These are phyloP conservation scores for Champsocephalus esox DNA, from an alignment of 2,797 vertebrate genomes.

Conservation along the genomic window DNA sequence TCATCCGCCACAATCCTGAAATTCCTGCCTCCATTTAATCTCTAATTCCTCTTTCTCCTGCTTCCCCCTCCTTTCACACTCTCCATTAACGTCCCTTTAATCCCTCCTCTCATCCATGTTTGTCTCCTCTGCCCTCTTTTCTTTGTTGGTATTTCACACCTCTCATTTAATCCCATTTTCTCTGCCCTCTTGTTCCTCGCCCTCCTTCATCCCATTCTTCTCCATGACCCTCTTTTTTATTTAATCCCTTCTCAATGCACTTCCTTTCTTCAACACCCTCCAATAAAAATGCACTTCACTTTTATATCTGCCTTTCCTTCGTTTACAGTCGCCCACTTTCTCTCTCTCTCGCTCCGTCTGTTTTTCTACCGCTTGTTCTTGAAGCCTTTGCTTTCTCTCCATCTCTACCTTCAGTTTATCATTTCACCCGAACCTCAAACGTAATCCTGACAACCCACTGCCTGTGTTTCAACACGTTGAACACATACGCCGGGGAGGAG, in stretches of 20 bases:
- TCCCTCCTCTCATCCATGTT: slow-evolving; percentile 49
- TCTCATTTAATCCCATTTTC: slow-evolving; percentile 65
- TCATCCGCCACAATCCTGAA: slow-evolving; percentile 30
- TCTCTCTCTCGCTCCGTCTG: not conserved
- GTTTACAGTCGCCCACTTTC: not conserved
- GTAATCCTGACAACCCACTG: too few relatives aligned
- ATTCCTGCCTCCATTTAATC: slow-evolving; percentile 49
- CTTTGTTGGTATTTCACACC: slow-evolving; percentile 56
- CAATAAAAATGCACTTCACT: too few relatives aligned
- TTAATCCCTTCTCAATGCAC: slow-evolving; percentile 26
- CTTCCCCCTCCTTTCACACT: slow-evolving; percentile 41
- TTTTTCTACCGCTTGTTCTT: slow-evolving; percentile 2
- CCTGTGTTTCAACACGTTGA: too few relatives aligned
- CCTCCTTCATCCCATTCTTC: slow-evolving; percentile 53
- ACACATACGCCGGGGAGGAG: too few relatives aligned
- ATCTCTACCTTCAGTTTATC: not conserved
- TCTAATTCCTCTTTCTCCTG: slow-evolving; percentile 45
- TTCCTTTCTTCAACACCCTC: not conserved
- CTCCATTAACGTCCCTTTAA: slow-evolving; percentile 47
- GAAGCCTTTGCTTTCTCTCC: not conserved
- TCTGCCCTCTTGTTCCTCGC: slow-evolving; percentile 19
- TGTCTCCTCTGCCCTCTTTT: not conserved
- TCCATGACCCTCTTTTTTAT: not conserved
- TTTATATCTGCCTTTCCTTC: not conserved
- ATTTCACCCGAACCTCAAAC: too few relatives aligned